phyloP scores from a whole-genome alignment of 2,888 invertebrate genomes.

The Ryuthela nishihirai region DNA sequence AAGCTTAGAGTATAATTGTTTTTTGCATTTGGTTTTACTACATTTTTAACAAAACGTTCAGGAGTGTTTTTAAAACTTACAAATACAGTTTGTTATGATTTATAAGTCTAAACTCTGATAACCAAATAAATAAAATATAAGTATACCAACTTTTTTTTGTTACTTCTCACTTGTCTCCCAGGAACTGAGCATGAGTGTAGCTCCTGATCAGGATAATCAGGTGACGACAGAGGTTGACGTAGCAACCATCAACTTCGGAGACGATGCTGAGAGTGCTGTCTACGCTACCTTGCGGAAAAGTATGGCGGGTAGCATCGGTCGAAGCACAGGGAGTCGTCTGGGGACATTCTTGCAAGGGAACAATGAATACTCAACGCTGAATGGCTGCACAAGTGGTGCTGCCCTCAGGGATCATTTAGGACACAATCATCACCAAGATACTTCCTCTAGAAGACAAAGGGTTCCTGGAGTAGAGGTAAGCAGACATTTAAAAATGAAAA shows the following conservation, averaged over 20 bases:
- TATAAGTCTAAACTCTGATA: too few relatives aligned
- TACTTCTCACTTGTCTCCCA: not conserved
- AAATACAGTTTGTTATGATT: too few relatives aligned
- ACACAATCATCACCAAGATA: not conserved
- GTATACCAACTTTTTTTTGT: too few relatives aligned
- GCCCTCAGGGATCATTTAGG: too few relatives aligned
- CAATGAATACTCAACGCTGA: slow-evolving; percentile 36
- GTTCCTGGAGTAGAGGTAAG: not conserved
- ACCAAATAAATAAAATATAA: too few relatives aligned
- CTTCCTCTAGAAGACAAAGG: not conserved
- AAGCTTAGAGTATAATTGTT: too few relatives aligned
- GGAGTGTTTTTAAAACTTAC: too few relatives aligned
- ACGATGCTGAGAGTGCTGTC: slow-evolving; percentile 16
- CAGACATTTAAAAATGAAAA: not conserved
- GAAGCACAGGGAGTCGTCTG: slow-evolving; percentile 8
- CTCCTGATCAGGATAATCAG: slow-evolving; percentile 19
- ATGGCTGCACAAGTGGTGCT: slow-evolving; percentile 25
- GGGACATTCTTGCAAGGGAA: slow-evolving; percentile 19
- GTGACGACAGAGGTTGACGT: slow-evolving; percentile 13
- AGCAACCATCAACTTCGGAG: slow-evolving; percentile 3
- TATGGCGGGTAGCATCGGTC: slow-evolving; percentile 3
- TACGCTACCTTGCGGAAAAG: slow-evolving; percentile 36
- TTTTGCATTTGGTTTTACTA: too few relatives aligned
- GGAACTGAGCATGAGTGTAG: slow-evolving; percentile 37
- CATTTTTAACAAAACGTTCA: too few relatives aligned